Conservation (phyloP, 2,113 vertebrate genomes). For the Chionomys nivalis region DNA sequence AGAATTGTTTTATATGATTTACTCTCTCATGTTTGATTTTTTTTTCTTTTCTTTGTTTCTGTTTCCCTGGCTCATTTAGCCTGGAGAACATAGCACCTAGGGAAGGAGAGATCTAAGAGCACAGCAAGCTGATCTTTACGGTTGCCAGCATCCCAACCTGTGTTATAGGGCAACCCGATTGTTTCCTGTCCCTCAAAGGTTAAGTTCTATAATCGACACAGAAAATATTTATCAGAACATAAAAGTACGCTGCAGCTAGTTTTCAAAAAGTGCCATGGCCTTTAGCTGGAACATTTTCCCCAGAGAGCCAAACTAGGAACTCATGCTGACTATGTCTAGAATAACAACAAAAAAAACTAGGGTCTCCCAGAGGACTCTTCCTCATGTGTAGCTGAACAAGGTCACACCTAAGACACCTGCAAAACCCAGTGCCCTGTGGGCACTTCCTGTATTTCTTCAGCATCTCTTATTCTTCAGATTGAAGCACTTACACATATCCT, state of each 20-base stretch:
- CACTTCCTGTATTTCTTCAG: background rate
- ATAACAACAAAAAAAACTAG: rapidly evolving
- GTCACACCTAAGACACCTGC: background rate
- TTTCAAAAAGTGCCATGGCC: background rate
- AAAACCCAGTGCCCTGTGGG: background rate
- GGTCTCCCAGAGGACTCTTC: background rate
- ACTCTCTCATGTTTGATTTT: background rate
- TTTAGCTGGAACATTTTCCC: too few relatives aligned
- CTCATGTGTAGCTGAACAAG: background rate
- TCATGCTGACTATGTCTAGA: background rate
- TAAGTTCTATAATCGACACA: background rate
- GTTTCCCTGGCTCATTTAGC: background rate
- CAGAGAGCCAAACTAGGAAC: too few relatives aligned
- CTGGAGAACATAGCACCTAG: background rate
- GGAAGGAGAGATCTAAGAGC: background rate
- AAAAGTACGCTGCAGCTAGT: background rate
- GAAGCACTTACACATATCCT: rapidly evolving
- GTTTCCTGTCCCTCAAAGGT: background rate
- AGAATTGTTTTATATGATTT: background rate
- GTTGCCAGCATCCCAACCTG: background rate
- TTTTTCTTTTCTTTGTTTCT: background rate
- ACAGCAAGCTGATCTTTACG: background rate
- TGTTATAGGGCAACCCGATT: background rate
- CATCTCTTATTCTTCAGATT: background rate
- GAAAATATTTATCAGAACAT: background rate